Percentiles rank a stretch among this genome's conserved stretches.
phyloP scores from a whole-genome alignment of 2,113 vertebrate genomes.

The Microcebus jonahi region DNA sequence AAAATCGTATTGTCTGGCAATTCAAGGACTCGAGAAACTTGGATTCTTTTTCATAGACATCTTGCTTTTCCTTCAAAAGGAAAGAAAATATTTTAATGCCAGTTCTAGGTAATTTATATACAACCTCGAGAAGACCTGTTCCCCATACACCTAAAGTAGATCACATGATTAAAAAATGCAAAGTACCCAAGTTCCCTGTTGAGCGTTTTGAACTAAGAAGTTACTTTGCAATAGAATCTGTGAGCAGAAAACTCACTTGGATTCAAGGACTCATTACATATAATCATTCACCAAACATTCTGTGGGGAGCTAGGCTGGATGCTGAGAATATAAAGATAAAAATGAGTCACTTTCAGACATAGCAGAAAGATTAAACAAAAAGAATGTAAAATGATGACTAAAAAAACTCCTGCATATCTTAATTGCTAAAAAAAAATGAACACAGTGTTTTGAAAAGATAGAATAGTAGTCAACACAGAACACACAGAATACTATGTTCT shows the following conservation, averaged over 20 bases:
- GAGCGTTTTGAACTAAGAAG: neutral
- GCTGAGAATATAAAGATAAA: neutral
- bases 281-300: neutral
- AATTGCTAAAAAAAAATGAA: neutral
- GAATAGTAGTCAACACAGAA: neutral
- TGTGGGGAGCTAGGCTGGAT: neutral
- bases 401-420: neutral
- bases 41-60: slow-evolving; percentile 86
- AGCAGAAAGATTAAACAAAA: neutral
- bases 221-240: neutral
- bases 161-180: neutral
- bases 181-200: neutral
- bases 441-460: neutral
- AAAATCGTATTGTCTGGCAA: slow-evolving; percentile 86
- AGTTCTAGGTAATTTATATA: neutral
- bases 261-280: neutral
- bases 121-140: neutral
- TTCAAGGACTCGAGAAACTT: slow-evolving; percentile 79
- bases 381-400: neutral
- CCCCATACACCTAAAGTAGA: neutral
- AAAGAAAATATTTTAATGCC: slow-evolving; percentile 36
- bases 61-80: slow-evolving; percentile 83
- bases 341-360: neutral
- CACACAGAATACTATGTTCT: neutral
- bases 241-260: neutral